Percentiles rank a stretch among this genome's conserved stretches.
phyloP scores from a whole-genome alignment of 2,113 vertebrate genomes.

The Indicator maculatus region DNA sequence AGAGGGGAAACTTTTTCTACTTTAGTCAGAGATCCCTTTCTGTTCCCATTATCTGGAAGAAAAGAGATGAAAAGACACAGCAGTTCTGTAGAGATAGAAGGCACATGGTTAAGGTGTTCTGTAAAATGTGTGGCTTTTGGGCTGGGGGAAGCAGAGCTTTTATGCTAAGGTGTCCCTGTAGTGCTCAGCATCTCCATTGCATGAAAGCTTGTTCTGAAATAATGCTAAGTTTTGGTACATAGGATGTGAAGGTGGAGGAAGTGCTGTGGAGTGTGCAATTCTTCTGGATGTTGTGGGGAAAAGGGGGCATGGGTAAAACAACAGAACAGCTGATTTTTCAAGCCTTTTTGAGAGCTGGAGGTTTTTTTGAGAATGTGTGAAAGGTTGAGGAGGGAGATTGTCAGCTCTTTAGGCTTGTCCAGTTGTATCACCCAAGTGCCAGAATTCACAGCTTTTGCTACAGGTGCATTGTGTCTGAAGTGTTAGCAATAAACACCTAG shows the following conservation, averaged over 20 bases:
- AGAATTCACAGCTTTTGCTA: not conserved
- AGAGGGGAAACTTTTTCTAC: not conserved
- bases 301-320: not conserved
- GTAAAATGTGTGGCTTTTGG: not conserved
- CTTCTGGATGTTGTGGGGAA: fast-evolving
- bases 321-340: not conserved
- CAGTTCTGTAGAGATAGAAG: not conserved
- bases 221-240: not conserved
- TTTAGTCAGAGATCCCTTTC: not conserved
- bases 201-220: not conserved
- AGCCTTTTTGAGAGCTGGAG: not conserved
- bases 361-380: not conserved
- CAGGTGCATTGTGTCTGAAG: not conserved
- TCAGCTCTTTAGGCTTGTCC: not conserved
- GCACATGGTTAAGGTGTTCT: not conserved
- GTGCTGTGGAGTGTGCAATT: not conserved
- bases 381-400: not conserved
- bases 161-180: not conserved
- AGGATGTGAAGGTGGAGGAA: not conserved
- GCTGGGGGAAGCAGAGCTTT: not conserved
- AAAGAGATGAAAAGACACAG: not conserved
- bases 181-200: not conserved
- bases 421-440: not conserved
- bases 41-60: not conserved
- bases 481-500: not conserved